phyloP scores from a whole-genome alignment of 2,888 invertebrate genomes.

The Sturmia bella region DNA sequence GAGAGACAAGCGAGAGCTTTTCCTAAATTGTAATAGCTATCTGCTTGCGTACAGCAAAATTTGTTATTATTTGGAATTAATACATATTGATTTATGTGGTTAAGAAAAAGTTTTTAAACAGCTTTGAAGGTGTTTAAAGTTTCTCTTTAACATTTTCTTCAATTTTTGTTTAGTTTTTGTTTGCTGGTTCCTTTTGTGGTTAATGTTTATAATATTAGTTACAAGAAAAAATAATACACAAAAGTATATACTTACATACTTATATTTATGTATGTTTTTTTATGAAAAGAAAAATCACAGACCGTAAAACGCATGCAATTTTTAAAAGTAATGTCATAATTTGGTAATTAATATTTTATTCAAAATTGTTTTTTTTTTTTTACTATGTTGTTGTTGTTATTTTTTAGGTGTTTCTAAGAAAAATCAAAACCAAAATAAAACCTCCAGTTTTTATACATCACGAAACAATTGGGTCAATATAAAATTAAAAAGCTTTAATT shows the following conservation, averaged over 20 bases:
- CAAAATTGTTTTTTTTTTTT: constrained; percentile 4
- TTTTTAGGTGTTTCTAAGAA: constrained; percentile 50
- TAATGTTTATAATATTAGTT: constrained; percentile 49
- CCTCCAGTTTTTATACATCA: constrained; percentile 31
- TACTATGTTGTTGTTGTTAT: not conserved
- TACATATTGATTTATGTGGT: constrained; percentile 19
- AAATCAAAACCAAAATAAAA: constrained; percentile 29
- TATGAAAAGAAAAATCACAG: constrained; percentile 56
- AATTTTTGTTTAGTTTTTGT: constrained; percentile 17
- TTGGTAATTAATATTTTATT: constrained; percentile 74
- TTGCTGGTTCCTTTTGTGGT: constrained; percentile 43
- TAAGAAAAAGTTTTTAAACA: constrained; percentile 40
- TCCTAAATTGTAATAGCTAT: no score
- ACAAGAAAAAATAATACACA: constrained; percentile 25
- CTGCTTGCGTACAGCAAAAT: no score
- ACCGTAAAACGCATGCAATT: constrained; percentile 75
- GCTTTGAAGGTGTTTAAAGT: constrained; percentile 61
- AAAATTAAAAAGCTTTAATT: not conserved
- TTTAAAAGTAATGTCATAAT: constrained; percentile 78
- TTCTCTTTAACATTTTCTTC: constrained; percentile 58
- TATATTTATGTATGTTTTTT: not conserved
- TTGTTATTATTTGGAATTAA: no score
- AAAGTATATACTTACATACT: not conserved
- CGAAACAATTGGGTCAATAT: constrained; percentile 51
- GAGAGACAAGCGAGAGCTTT: no score